These are phyloP conservation scores for Eucera pruinosa DNA, from an alignment of 2,888 invertebrate genomes.

Conservation along the genomic window DNA sequence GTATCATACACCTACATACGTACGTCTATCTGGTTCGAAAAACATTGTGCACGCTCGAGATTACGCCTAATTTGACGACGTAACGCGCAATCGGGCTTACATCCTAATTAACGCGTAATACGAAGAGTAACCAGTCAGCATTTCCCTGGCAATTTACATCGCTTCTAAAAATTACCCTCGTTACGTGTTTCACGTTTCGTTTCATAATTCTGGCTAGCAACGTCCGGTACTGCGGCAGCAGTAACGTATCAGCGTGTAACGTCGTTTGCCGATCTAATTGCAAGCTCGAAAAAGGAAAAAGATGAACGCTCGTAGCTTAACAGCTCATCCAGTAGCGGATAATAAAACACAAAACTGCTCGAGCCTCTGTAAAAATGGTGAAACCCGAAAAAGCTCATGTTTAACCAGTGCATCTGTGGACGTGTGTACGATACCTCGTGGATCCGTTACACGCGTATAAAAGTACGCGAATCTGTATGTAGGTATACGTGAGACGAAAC, in stretches of 20 bases:
- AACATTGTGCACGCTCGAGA: not conserved
- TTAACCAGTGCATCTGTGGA: constrained; percentile 19
- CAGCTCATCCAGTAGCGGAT: constrained; percentile 9
- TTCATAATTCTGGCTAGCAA: constrained; percentile 12
- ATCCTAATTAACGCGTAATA: not conserved
- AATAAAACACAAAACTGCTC: constrained; percentile 23
- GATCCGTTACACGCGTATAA: constrained; percentile 22
- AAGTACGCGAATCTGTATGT: constrained; percentile 9
- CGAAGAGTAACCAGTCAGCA: not conserved
- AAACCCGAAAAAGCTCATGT: constrained; percentile 19
- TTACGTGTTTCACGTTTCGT: constrained; percentile 10
- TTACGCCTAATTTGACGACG: not conserved
- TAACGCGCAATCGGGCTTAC: constrained; percentile 1
- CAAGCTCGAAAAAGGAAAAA: not conserved
- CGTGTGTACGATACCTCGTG: constrained; percentile 16
- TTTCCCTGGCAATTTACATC: not conserved
- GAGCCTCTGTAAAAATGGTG: not conserved
- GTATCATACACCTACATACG: too few relatives aligned
- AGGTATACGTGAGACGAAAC: not conserved
- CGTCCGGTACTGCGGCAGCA: not conserved
- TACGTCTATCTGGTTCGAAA: too few relatives aligned
- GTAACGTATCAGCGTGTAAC: constrained; percentile 14
- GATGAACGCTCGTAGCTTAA: constrained; percentile 8
- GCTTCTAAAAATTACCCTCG: constrained; percentile 7
- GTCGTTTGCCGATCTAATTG: constrained; percentile 24